These are phyloP conservation scores for Clarias magur DNA, from an alignment of 2,113 vertebrate species.

Conservation along the genomic window DNA sequence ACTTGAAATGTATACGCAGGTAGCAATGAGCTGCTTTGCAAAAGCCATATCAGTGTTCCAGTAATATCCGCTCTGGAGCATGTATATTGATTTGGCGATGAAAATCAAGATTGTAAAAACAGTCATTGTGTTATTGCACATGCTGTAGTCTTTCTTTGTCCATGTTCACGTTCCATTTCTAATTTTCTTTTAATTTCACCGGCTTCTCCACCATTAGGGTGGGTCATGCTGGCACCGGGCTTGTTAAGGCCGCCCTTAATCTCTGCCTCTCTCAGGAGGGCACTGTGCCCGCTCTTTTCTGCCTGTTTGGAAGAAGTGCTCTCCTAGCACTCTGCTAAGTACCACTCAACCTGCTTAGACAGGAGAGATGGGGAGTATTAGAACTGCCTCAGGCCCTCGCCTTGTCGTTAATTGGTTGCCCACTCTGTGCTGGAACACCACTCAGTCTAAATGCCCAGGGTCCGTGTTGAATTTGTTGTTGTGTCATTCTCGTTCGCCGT, in stretches of 20 bases:
- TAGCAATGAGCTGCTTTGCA: slow-evolving; percentile 33
- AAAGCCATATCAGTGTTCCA: not conserved
- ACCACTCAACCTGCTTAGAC: slow-evolving; percentile 33
- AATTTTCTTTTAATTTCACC: not conserved
- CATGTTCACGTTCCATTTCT: not conserved
- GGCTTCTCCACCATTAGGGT: slow-evolving; percentile 15
- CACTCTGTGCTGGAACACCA: not conserved
- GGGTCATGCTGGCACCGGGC: slow-evolving; percentile 39
- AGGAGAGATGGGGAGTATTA: slow-evolving; percentile 37
- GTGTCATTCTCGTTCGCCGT: not conserved
- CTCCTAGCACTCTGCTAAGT: slow-evolving; percentile 31
- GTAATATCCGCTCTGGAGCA: slow-evolving; percentile 6
- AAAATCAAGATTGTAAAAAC: slow-evolving; percentile 10
- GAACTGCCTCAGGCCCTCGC: slow-evolving; percentile 35
- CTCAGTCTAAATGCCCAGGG: slow-evolving; percentile 3
- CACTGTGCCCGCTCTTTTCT: slow-evolving; percentile 43
- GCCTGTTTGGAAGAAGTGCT: slow-evolving; percentile 33
- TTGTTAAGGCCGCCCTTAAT: slow-evolving; percentile 52
- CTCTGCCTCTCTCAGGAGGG: slow-evolving; percentile 46
- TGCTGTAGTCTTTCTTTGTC: not conserved
- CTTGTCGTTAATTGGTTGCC: slow-evolving; percentile 26
- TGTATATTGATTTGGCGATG: not conserved
- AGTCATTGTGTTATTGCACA: not conserved
- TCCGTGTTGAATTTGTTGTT: not conserved
- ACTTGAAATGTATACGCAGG: slow-evolving; percentile 53